Evolutionary conservation across 1,140 invertebrate genomes (phyloP), one percentile per base, ranked within the genome.

Genomic region (Drosophila pseudoobscura): DNA sequence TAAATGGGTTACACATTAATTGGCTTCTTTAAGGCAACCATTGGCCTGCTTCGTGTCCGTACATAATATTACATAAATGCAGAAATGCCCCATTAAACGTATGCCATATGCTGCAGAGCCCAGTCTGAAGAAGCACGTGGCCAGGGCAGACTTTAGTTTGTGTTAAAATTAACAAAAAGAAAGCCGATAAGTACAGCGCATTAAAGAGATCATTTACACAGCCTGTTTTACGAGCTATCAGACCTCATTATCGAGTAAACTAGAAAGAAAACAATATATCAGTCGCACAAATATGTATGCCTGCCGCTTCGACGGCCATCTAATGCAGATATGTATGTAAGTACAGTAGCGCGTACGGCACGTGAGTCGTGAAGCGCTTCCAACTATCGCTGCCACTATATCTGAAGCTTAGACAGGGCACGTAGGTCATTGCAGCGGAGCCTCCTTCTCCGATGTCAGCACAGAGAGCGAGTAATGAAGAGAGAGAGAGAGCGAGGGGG

Each of bases 11-110:
- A 26, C 3, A 26, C 24, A 26, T 80, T 65, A 68, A 58, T 75
- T 78, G 47, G 49, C 15, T 59, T 54, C 45, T 62, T 78, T 75
- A 75, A 53, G 66, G 49, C 57, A 22, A 64, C 39, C 20, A 43
- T 26, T n/a, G 26, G 17, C 49, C 63, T 63, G 63, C 39, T 76
- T 76, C 69, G 60, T 77, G 69, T 79, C 59, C 26, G 22, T 53
- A 73, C 72, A 75, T 75, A 76, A 75, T 59, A 75, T 74, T 64
- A 4, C 11, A 39, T 39, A 13, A 39, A 39, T 58, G 29, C 35
- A 64, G 64, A 59, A 75, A 58, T 58, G 70, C 50, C 26, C 31
- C 15, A 54, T 45, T 58, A 13, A 39, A 39, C 35, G 35, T 39
- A 13, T 11, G 35, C 35, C 11, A 13, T 4, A 39, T 11, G 35